Conservation (phyloP, 2,888 invertebrate genomes). For the Cacoxenus indagator region DNA sequence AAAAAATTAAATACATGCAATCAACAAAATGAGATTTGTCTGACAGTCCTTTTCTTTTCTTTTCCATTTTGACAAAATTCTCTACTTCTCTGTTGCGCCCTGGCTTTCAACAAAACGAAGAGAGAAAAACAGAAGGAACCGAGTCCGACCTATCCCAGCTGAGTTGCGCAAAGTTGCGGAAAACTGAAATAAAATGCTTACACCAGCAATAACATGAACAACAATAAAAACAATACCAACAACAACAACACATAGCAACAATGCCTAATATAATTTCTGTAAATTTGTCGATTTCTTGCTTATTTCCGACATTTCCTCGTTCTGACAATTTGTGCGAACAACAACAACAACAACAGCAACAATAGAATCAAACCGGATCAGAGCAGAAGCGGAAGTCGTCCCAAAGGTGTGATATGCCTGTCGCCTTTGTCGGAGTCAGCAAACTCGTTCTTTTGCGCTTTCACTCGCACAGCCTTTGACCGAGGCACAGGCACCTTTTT, state of each 20-base stretch:
- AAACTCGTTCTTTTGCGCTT: not conserved
- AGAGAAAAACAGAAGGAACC: slow-evolving; percentile 40
- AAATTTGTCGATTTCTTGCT: slow-evolving; percentile 18
- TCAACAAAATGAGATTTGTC: not conserved
- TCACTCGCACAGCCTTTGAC: not conserved
- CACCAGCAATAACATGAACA: slow-evolving; percentile 49
- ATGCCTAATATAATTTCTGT: slow-evolving; percentile 8
- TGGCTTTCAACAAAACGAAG: not conserved
- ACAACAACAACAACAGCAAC: not conserved
- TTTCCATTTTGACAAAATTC: not conserved
- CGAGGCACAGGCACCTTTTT: not conserved
- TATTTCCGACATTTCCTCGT: slow-evolving; percentile 5
- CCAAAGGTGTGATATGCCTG: slow-evolving; percentile 29
- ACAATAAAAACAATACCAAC: not conserved
- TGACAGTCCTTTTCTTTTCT: not conserved
- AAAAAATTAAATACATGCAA: too few relatives aligned
- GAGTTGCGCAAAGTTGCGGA: not conserved
- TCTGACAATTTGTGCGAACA: not conserved
- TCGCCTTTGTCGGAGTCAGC: slow-evolving; percentile 6
- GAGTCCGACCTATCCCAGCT: not conserved
- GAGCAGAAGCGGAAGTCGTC: slow-evolving; percentile 9
- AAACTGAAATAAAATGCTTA: slow-evolving; percentile 22
- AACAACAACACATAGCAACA: not conserved
- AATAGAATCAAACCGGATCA: too few relatives aligned
- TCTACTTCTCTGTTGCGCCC: not conserved